Conservation (phyloP, 2,113 vertebrate species). For the Cyanoderma ruficeps region DNA sequence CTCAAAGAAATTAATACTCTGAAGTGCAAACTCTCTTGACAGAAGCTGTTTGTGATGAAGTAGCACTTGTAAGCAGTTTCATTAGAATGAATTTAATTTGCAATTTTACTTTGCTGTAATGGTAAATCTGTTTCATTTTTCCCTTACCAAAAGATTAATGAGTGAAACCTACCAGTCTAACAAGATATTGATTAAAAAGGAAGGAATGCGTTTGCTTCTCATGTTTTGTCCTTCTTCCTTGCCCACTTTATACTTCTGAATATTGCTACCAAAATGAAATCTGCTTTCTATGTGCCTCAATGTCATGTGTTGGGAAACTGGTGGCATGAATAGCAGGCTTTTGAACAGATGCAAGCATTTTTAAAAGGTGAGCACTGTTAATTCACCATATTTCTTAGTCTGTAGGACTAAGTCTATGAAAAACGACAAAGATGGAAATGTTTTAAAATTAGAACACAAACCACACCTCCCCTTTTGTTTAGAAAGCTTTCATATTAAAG, state of each 20-base stretch:
- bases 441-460: background rate
- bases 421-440: background rate
- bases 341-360: background rate
- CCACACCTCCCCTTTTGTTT: background rate
- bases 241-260: background rate
- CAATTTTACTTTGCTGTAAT: background rate
- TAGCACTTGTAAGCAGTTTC: background rate
- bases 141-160: slow-evolving; percentile 2
- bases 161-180: background rate
- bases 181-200: slow-evolving; percentile 8
- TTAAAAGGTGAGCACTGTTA: background rate
- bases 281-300: rapidly evolving
- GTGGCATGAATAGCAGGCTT: background rate
- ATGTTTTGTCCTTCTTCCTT: background rate
- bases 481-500: background rate
- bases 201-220: background rate
- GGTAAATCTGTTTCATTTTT: background rate
- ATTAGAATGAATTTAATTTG: slow-evolving; percentile 24
- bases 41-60: background rate
- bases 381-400: background rate
- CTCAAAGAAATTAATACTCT: background rate
- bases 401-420: background rate
- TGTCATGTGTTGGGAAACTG: background rate
- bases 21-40: background rate
- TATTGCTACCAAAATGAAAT: background rate